Conservation (phyloP, 2,888 invertebrate species). For the Zaprionus lineosus region DNA sequence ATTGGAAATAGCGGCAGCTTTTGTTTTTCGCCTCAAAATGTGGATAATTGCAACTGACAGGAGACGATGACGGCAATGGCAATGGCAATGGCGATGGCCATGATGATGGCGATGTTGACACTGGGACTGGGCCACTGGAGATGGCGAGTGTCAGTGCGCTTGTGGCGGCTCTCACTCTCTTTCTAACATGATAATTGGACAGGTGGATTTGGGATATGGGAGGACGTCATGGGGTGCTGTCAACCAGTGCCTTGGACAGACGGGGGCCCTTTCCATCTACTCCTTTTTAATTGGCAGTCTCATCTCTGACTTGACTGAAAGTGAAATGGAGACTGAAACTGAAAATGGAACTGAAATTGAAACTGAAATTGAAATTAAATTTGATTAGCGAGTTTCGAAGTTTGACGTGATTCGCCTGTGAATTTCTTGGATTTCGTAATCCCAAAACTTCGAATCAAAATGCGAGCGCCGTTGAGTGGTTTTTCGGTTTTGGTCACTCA, state of each 20-base stretch:
- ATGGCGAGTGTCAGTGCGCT: slow-evolving; percentile 41
- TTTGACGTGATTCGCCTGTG: slow-evolving; percentile 39
- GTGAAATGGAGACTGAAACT: slow-evolving; percentile 72
- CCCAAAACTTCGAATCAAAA: slow-evolving; percentile 37
- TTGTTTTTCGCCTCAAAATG: slow-evolving; percentile 52
- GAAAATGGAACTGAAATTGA: too few species aligned
- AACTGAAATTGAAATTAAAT: slow-evolving; percentile 71
- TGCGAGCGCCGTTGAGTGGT: slow-evolving; percentile 29
- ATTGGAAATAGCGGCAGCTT: slow-evolving; percentile 47
- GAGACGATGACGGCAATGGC: slow-evolving; percentile 22
- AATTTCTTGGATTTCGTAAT: slow-evolving; percentile 60
- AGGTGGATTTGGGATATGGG: slow-evolving; percentile 63
- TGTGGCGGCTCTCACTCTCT: slow-evolving; percentile 62
- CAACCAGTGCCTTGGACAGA: slow-evolving; percentile 45
- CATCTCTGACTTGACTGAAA: slow-evolving; percentile 38
- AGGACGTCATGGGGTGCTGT: slow-evolving; percentile 25
- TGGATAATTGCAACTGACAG: slow-evolving; percentile 72
- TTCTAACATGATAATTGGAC: slow-evolving; percentile 76
- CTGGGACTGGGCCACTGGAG: slow-evolving; percentile 58
- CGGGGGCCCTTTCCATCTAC: slow-evolving; percentile 63
- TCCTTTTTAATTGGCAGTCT: slow-evolving; percentile 61
- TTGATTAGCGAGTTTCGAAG: slow-evolving; percentile 17
- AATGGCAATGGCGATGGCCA: slow-evolving; percentile 1
- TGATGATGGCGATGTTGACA: slow-evolving; percentile 39
- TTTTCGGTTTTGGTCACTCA: slow-evolving; percentile 27